Evolutionary conservation across 2,888 invertebrate genomes (phyloP).

Genomic region (Leucania comma): DNA sequence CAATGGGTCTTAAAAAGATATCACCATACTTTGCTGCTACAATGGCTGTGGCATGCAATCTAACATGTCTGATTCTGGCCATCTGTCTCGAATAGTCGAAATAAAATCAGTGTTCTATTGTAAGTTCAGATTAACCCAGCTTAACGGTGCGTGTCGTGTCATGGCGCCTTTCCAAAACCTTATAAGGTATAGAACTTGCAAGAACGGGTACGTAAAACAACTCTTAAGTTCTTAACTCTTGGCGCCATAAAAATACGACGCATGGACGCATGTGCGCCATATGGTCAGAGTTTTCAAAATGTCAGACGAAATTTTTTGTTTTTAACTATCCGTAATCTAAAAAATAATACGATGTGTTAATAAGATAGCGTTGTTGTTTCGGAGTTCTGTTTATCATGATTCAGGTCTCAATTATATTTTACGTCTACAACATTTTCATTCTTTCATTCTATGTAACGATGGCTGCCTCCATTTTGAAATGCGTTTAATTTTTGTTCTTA

Average conservation of each 20-base stretch:
- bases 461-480: conserved; percentile 55
- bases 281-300: conserved; percentile 76
- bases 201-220: conserved; percentile 71
- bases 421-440: conserved; percentile 32
- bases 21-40: conserved; percentile 43
- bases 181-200: conserved; percentile 78
- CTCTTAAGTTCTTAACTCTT: conserved; percentile 77
- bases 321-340: conserved; percentile 51
- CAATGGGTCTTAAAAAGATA: conserved; percentile 55
- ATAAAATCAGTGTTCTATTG: conserved; percentile 80
- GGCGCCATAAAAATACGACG: conserved; percentile 77
- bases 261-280: conserved; percentile 78
- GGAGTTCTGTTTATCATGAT: conserved; percentile 32
- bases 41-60: conserved; percentile 50
- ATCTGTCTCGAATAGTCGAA: conserved; percentile 71
- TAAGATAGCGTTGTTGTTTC: conserved; percentile 32
- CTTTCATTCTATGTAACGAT: conserved; percentile 47
- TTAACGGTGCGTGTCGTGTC: conserved; percentile 77
- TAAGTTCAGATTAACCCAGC: conserved; percentile 72
- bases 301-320: conserved; percentile 60
- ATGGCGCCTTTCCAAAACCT: conserved; percentile 82
- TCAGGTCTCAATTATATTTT: conserved; percentile 23
- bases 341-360: conserved; percentile 34
- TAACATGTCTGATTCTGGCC: conserved; percentile 60
- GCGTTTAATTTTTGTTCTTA: conserved; percentile 48